Evolutionary conservation across 2,888 invertebrate genomes (phyloP).

Genomic region (Allophyes oxyacanthae): DNA sequence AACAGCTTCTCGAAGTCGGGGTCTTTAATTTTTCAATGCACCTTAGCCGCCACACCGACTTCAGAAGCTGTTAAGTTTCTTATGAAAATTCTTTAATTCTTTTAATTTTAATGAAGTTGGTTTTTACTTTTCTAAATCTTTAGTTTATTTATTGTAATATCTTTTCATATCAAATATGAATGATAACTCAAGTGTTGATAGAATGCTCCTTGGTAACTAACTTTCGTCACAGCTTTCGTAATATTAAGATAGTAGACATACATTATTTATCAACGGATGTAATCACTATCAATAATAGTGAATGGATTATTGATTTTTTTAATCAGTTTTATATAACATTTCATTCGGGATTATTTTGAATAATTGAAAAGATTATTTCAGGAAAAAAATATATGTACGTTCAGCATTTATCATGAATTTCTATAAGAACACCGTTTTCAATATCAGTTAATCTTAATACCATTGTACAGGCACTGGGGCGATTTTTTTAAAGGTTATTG

Average conservation of each 20-base stretch:
- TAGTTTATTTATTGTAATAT: too few relatives aligned
- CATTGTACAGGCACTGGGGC: constrained; percentile 9
- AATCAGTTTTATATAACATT: constrained; percentile 20
- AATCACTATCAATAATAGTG: constrained; percentile 12
- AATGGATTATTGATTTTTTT: constrained; percentile 37
- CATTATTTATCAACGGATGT: too few relatives aligned
- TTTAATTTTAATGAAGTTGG: too few relatives aligned
- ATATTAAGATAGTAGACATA: too few relatives aligned
- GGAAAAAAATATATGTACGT: too few relatives aligned
- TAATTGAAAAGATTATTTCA: background rate
- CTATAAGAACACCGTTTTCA: constrained; percentile 2
- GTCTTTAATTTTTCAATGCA: too few relatives aligned
- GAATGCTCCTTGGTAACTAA: constrained; percentile 29
- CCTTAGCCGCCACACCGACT: too few relatives aligned
- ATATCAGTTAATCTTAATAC: background rate
- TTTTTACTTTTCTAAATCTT: too few relatives aligned
- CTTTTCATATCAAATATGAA: constrained; percentile 1
- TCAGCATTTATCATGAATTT: background rate
- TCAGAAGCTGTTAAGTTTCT: too few relatives aligned
- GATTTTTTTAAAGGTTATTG: constrained; percentile 2
- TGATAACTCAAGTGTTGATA: constrained; percentile 13
- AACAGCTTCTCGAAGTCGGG: too few relatives aligned
- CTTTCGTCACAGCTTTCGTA: constrained; percentile 7
- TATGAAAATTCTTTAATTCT: too few relatives aligned
- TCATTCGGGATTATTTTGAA: background rate